Percentiles rank a stretch among this genome's conserved stretches.
These are phyloP conservation scores for Diarsia brunnea DNA, from an alignment of 2,888 invertebrate species.

Conservation along the genomic window DNA sequence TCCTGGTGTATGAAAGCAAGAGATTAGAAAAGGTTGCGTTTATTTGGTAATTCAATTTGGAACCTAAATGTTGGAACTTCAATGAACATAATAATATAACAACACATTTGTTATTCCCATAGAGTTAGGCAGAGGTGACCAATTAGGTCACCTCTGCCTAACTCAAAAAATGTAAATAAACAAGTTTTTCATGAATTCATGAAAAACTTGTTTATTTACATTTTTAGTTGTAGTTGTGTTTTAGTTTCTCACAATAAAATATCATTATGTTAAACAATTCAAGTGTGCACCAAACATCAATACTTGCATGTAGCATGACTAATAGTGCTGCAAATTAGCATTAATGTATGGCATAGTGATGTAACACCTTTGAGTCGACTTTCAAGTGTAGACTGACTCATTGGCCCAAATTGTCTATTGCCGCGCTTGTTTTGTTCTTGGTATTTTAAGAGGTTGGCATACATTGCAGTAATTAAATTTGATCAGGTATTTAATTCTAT, in stretches of 20 bases:
- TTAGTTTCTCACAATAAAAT: constrained; percentile 1
- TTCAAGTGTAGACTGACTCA: constrained; percentile 51
- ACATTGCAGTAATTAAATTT: neutral
- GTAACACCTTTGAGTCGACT: constrained; percentile 28
- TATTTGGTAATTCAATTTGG: no score
- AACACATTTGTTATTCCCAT: no score
- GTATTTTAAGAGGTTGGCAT: constrained; percentile 22
- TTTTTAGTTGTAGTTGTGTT: no score
- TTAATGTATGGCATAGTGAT: constrained; percentile 54
- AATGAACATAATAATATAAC: no score
- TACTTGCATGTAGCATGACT: constrained; percentile 45
- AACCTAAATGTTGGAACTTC: no score
- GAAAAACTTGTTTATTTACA: no score
- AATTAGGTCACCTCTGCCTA: no score
- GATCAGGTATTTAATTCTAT: neutral
- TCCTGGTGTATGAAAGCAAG: no score
- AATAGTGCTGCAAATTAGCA: constrained; percentile 51
- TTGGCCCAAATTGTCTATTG: constrained; percentile 23
- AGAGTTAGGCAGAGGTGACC: no score
- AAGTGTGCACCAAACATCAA: constrained; percentile 35
- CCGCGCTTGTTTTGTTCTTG: neutral
- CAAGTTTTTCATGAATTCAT: no score
- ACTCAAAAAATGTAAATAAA: no score
- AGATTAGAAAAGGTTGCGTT: no score
- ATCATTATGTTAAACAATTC: constrained; percentile 28